These are phyloP conservation scores for Dendroctonus ponderosae DNA, from an alignment of 1,140 invertebrate genomes.

Conservation along the genomic window DNA sequence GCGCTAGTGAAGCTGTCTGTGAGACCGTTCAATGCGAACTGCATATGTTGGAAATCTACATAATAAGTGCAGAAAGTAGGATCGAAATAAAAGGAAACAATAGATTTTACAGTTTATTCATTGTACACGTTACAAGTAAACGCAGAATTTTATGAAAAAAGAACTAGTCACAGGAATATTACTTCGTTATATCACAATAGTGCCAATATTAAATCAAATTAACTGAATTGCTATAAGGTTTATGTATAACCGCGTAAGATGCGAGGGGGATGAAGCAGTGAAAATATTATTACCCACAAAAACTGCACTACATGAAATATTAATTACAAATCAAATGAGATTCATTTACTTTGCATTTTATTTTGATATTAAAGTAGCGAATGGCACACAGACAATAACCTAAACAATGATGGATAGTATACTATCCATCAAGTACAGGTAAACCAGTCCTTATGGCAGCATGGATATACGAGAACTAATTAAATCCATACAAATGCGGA, in stretches of 20 bases:
- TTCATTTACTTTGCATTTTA: constrained; percentile 24
- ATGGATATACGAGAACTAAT: background rate
- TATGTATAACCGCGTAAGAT: too few species aligned
- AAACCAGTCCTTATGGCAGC: constrained; percentile 21
- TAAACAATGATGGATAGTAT: constrained; percentile 37
- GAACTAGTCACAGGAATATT: constrained; percentile 31
- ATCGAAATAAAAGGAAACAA: too few species aligned
- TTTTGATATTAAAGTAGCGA: constrained; percentile 30
- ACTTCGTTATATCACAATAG: constrained; percentile 34
- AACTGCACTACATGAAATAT: background rate
- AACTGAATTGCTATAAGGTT: background rate
- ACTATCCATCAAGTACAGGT: constrained; percentile 23
- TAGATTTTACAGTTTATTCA: constrained; percentile 27
- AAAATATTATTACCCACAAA: too few species aligned
- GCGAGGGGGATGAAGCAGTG: too few species aligned
- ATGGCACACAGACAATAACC: constrained; percentile 40
- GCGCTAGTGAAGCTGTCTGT: too few species aligned
- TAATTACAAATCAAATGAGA: constrained; percentile 23
- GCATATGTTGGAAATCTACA: too few species aligned
- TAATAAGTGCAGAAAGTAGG: too few species aligned
- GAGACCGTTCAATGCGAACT: too few species aligned
- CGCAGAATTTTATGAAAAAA: constrained; percentile 28
- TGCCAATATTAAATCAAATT: constrained; percentile 19
- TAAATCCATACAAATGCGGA: background rate
- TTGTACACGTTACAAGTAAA: constrained; percentile 35